phyloP scores from a whole-genome alignment of 2,113 vertebrate species.

The Centropus bengalensis region DNA sequence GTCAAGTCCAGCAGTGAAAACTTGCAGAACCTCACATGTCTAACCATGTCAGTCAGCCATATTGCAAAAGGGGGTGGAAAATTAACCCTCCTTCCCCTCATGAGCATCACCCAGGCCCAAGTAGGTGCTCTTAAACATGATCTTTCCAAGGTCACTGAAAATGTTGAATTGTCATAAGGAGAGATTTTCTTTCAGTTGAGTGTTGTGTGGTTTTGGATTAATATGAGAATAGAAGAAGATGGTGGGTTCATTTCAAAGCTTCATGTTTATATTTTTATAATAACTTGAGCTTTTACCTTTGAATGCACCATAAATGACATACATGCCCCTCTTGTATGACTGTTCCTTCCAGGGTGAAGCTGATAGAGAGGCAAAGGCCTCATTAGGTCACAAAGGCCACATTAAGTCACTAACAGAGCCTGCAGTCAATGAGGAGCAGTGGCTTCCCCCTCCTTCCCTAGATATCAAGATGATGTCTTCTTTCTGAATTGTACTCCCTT shows the following conservation, averaged over 20 bases:
- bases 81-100: not conserved
- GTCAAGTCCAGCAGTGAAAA: not conserved
- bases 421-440: not conserved
- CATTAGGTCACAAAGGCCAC: no score
- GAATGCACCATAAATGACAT: not conserved
- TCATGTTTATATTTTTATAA: not conserved
- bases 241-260: not conserved
- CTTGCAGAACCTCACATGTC: not conserved
- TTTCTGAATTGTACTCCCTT: not conserved
- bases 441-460: no score
- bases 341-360: not conserved
- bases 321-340: accelerated
- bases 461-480: not conserved
- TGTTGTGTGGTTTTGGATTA: not conserved
- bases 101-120: not conserved
- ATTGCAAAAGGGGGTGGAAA: not conserved
- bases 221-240: not conserved
- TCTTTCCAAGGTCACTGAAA: not conserved
- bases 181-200: not conserved
- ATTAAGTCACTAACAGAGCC: not conserved
- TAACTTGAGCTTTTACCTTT: not conserved
- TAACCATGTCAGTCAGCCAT: not conserved
- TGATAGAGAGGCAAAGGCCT: not conserved
- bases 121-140: not conserved
- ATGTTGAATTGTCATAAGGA: not conserved